Conservation (phyloP, 2,113 vertebrate genomes). For the Toxostoma redivivum region DNA sequence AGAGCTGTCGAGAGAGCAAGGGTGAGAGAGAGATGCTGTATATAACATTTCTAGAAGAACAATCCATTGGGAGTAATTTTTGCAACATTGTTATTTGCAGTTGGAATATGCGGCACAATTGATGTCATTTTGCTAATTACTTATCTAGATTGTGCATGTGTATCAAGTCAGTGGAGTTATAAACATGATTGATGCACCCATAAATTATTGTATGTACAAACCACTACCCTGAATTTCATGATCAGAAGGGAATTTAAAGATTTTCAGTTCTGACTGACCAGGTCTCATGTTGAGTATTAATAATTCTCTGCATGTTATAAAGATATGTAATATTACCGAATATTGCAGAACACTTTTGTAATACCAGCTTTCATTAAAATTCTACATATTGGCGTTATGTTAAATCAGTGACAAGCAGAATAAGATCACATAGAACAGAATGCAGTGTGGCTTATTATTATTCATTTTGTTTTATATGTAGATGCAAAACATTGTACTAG, state of each 20-base stretch:
- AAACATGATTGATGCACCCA: not conserved
- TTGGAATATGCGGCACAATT: not conserved
- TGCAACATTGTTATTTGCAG: not conserved
- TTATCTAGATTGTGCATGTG: not conserved
- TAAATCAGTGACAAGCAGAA: not conserved
- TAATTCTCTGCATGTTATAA: not conserved
- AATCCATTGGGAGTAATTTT: not conserved
- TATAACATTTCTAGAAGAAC: not conserved
- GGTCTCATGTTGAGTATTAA: not conserved
- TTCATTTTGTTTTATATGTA: not conserved
- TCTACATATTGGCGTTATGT: not conserved
- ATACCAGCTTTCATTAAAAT: not conserved
- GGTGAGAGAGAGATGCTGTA: not conserved
- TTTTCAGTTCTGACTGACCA: not conserved
- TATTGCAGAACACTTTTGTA: not conserved
- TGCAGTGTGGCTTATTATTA: not conserved
- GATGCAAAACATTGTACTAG: not conserved
- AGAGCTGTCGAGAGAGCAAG: accelerated
- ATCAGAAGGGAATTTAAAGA: not conserved
- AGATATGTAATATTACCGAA: not conserved
- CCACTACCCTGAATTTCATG: not conserved
- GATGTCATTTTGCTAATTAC: not conserved
- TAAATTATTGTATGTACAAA: not conserved
- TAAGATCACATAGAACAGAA: not conserved
- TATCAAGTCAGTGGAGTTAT: not conserved